These are phyloP conservation scores for Drosophila tripunctata DNA, from an alignment of 2,888 invertebrate species.

Conservation along the genomic window DNA sequence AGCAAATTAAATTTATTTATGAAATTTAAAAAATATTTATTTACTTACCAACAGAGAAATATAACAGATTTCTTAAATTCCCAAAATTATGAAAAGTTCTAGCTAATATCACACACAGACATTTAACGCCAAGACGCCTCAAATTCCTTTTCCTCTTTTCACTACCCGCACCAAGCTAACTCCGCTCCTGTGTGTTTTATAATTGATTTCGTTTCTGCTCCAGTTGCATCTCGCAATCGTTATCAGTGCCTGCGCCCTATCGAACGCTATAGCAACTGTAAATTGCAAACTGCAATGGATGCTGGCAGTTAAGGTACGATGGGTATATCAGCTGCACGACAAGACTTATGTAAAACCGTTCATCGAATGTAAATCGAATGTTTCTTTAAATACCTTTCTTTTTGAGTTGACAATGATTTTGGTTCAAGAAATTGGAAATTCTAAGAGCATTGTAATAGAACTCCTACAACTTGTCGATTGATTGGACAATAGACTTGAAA, in stretches of 20 bases:
- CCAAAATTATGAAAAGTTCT: not conserved
- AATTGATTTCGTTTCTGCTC: constrained; percentile 37
- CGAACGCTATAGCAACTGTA: constrained; percentile 2
- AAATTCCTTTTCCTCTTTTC: not conserved
- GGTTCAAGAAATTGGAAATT: too few species aligned
- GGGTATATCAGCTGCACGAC: not conserved
- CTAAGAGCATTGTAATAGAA: too few species aligned
- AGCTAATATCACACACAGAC: not conserved
- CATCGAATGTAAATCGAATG: too few species aligned
- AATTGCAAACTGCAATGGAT: not conserved
- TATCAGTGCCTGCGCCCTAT: constrained; percentile 32
- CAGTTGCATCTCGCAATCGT: constrained; percentile 30
- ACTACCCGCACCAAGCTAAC: not conserved
- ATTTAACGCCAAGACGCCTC: not conserved
- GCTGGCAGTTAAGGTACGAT: not conserved
- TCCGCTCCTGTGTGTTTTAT: constrained; percentile 36
- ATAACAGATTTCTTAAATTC: not conserved
- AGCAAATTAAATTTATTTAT: too few species aligned
- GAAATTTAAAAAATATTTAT: too few species aligned
- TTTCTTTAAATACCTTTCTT: not conserved
- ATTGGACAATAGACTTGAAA: not conserved
- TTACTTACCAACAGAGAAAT: constrained; percentile 2
- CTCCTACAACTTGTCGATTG: too few species aligned
- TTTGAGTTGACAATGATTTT: too few species aligned
- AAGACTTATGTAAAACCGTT: not conserved